Evolutionary conservation across 2,888 invertebrate genomes (phyloP), one percentile per base, ranked within the genome.

Genomic region (Octodonta nipae): DNA sequence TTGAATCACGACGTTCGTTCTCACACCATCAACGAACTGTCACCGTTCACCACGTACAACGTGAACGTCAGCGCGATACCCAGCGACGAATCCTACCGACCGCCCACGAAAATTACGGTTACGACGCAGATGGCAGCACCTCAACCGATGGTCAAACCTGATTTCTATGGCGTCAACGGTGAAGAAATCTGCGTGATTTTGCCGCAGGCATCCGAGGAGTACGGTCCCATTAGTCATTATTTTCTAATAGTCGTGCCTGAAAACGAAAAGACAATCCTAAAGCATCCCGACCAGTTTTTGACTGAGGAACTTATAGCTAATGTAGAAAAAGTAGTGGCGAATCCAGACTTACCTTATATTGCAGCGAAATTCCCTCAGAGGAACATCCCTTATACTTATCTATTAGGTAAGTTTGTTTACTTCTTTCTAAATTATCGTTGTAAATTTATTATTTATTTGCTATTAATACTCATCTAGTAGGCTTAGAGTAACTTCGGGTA

Each of bases 141-240:
- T 0, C 87, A 89, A 49, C 89, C 89, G 0, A 91, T 91, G 89
- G 89, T 89, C 1, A 85, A 89, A 53, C 91, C 91, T 0, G 91
- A 91, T 59, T 89, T 89, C 56, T 87, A 87, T 53, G 88, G 87
- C 8, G 87, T 88, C 13, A 78, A 83, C 2, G 80, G 81, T 24
- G 84, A 86, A 64, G 78, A 79, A 50, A 84, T 87, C 50, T 75
- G 85, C 45, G 87, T 92, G n/a, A 88, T 89, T 52, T 64, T 92
- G 50, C 91, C 88, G 16, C 89, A 89, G 65, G 95, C 96, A 0
- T 91, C 92, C 0, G 96, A 96, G 66, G 93, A 93, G 62, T 93
- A 93, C 56, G 96, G 98, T 13, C 92, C 92, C 5, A 92, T 98
- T 48, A 88, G 88, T 35, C 91, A 96, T 66, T 98, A 98, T 65